These are phyloP conservation scores for Sterna hirundo DNA, from an alignment of 2,113 vertebrate genomes.

Conservation along the genomic window DNA sequence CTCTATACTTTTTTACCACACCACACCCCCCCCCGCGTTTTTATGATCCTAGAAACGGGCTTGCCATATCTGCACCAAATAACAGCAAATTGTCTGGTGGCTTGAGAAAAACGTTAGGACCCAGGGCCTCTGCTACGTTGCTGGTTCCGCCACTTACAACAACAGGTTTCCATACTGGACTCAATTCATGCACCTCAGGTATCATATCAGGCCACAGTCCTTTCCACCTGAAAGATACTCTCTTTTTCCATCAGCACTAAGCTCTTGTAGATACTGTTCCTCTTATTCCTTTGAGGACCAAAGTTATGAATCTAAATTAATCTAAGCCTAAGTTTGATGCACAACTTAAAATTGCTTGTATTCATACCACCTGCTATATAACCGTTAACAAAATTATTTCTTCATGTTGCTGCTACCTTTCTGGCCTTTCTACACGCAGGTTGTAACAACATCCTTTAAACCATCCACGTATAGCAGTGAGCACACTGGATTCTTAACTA, in stretches of 20 bases:
- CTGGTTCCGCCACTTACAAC: not conserved
- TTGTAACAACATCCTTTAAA: not conserved
- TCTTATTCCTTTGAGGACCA: not conserved
- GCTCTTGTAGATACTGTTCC: not conserved
- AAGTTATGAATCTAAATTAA: not conserved
- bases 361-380: not conserved
- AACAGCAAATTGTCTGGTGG: not conserved
- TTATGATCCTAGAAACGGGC: not conserved
- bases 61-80: not conserved
- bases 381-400: not conserved
- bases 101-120: not conserved
- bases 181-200: not conserved
- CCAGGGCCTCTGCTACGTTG: not conserved
- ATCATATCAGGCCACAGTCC: not conserved
- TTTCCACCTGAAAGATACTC: not conserved
- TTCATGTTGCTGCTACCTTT: not conserved
- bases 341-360: not conserved
- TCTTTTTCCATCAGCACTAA: not conserved
- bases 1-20: not conserved
- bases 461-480: accelerated
- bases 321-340: not conserved
- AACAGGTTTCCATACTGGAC: not conserved
- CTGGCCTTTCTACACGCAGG: not conserved
- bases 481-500: not conserved
- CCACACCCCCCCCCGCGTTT: accelerated